Conservation (phyloP, 2,797 vertebrate genomes). For the Propithecus perrieri region DNA sequence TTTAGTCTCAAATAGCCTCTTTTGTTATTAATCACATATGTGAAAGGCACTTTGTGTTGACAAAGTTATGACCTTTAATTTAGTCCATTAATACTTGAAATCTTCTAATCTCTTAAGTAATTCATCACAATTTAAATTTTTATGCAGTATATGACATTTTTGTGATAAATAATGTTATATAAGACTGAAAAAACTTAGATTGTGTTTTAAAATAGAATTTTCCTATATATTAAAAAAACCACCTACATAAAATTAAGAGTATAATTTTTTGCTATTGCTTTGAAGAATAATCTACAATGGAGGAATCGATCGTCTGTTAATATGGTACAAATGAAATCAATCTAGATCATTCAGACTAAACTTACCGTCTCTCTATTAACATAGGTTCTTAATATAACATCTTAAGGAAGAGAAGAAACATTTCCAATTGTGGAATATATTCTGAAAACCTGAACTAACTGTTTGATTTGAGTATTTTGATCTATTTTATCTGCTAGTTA, state of each 20-base stretch:
- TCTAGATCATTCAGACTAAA: background rate
- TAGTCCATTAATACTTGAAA: conserved; percentile 57
- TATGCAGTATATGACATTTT: background rate
- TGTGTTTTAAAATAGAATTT: background rate
- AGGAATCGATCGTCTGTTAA: background rate
- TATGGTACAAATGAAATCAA: background rate
- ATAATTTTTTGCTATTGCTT: conserved; percentile 17
- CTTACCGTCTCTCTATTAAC: background rate
- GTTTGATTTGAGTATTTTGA: background rate
- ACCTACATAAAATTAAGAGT: background rate
- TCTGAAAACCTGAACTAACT: background rate
- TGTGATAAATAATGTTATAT: conserved; percentile 15
- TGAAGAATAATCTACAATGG: background rate
- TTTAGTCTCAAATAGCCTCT: conserved; percentile 70
- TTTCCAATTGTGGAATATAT: background rate
- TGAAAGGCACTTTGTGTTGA: conserved; percentile 68
- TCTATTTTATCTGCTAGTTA: background rate
- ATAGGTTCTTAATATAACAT: background rate
- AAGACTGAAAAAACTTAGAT: background rate
- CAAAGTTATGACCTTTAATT: conserved; percentile 78
- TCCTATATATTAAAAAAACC: background rate
- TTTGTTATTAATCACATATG: conserved; percentile 80
- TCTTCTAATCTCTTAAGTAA: conserved; percentile 72
- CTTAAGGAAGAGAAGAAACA: background rate
- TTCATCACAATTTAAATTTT: conserved; percentile 74